Conservation (phyloP, 2,797 vertebrate genomes). For the Harpagifer antarcticus region DNA sequence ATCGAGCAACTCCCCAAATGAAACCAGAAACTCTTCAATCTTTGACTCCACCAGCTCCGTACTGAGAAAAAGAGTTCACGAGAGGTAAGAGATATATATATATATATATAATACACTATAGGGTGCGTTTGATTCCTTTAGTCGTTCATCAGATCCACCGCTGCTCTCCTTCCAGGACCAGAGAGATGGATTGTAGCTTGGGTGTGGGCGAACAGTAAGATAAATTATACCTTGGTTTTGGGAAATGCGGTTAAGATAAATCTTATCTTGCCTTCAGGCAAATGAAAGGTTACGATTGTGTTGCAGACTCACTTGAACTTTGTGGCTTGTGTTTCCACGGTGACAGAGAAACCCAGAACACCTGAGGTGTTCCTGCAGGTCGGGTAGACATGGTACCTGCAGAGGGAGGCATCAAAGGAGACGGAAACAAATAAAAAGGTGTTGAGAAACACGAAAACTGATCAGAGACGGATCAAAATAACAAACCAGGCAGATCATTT, state of each 20-base stretch:
- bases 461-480: slow-evolving; percentile 3
- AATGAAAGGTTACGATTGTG: slow-evolving; percentile 64
- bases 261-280: slow-evolving; percentile 46
- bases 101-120: slow-evolving; percentile 42
- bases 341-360: slow-evolving; percentile 95
- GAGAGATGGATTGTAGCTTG: slow-evolving; percentile 61
- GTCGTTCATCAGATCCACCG: slow-evolving; percentile 70
- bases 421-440: slow-evolving; percentile 6
- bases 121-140: slow-evolving; percentile 61
- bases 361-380: slow-evolving; percentile 97
- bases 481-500: not conserved
- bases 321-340: slow-evolving; percentile 95
- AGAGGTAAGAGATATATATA: slow-evolving; percentile 54
- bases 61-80: slow-evolving; percentile 76
- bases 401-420: slow-evolving; percentile 24
- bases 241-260: slow-evolving; percentile 61
- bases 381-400: slow-evolving; percentile 94
- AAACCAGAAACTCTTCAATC: slow-evolving; percentile 95
- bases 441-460: slow-evolving; percentile 1
- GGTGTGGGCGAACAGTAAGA: slow-evolving; percentile 59
- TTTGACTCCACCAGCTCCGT: slow-evolving; percentile 94
- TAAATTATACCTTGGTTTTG: slow-evolving; percentile 55
- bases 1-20: slow-evolving; percentile 90
- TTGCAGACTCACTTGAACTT: slow-evolving; percentile 92
- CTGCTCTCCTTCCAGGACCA: slow-evolving; percentile 48